Base-by-base conservation (phyloP, 2,797 vertebrate genomes). In the Smutsia gigantea region DNA sequence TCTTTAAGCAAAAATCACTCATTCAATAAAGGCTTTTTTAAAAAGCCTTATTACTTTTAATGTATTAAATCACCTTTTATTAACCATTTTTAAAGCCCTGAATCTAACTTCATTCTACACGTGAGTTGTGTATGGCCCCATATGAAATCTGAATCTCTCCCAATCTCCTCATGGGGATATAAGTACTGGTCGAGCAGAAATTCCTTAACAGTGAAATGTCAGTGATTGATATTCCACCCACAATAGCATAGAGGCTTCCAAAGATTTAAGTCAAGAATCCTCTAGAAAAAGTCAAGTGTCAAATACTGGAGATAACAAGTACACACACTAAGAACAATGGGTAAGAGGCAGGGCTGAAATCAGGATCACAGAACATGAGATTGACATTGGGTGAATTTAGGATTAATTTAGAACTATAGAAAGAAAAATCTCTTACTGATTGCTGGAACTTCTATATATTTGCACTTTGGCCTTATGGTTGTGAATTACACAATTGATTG, bases 141-240 rank as follows among this genome's bases (percentile, higher is more conserved):
- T 31, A 27, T 57, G 37, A 88, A 82, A 75, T 66, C 19, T 29
- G 25, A 85, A 81, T 64, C 31, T 81, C 15, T n/a, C 8, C 34
- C 1, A 61, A 0, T 12, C 9, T 34, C 2, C 23, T 7, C 5
- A 13, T 12, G 31, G 18, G 12, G 12, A 59, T 27, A 4, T 5
- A 64, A 42, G n/a, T 42, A 51, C 25, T 42, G 37, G n/a, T 49
- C 14, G 4, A 49, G n/a, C 34, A 90, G 82, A 92, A 25, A 42
- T 71, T 87, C 14, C 49, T 49, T 31, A 90, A 71, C 3, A 59
- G 2, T 9, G 7, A 59, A 61, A 37, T 93, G 25, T n/a, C 4
- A 63, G 18, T n/a, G 42, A 93, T 15, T 49, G n/a, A 1, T 17
- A 51, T 29, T 81, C 46, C 75, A 31, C 14, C 18, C 55, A 46